Conservation (phyloP, 2,888 invertebrate genomes). For the Philopedon plagiatum region DNA sequence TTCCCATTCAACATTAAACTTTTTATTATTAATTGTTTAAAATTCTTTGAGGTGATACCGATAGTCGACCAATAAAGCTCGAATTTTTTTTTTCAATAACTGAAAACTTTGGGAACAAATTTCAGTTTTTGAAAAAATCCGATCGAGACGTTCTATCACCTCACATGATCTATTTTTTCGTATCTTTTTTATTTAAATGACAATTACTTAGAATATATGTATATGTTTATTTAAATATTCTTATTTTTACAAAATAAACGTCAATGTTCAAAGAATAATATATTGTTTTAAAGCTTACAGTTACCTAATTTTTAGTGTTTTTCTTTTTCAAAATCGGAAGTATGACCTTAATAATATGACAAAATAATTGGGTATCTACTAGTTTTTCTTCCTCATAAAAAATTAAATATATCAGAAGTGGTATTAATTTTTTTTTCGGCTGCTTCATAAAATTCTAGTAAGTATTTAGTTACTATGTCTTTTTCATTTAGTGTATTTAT, state of each 20-base stretch:
- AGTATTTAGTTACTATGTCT: constrained; percentile 10
- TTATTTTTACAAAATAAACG: neutral
- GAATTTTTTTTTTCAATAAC: neutral
- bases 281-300: constrained; percentile 28
- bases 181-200: constrained; percentile 24
- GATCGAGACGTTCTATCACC: constrained; percentile 6
- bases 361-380: neutral
- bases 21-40: constrained; percentile 1
- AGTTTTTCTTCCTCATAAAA: neutral
- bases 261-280: constrained; percentile 29
- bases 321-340: neutral
- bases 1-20: constrained; percentile 81
- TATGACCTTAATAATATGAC: neutral
- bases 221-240: constrained; percentile 23
- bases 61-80: too few species aligned
- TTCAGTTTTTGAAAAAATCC: neutral
- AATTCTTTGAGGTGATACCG: constrained; percentile 2
- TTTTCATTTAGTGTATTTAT: constrained; percentile 33
- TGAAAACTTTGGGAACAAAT: neutral
- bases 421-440: too few species aligned
- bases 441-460: constrained; percentile 25
- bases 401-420: neutral
- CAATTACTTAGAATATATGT: constrained; percentile 21
- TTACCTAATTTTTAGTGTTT: constrained; percentile 23
- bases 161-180: neutral